Base-by-base conservation (phyloP, 2,113 vertebrate species). In the Choloepus hoffmanni region DNA sequence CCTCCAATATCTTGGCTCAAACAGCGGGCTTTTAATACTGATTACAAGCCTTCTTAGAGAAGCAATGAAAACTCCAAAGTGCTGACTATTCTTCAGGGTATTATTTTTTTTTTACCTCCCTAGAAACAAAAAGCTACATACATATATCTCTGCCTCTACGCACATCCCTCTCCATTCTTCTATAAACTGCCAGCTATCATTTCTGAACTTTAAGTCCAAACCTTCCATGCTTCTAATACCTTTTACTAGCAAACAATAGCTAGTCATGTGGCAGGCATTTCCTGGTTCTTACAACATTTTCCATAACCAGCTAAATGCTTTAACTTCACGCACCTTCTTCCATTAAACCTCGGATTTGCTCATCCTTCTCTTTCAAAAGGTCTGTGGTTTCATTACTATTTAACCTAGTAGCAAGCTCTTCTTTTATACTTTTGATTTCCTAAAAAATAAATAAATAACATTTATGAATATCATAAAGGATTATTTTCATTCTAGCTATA, bases 321-420 rank as follows among this genome's bases (percentile, higher is more conserved):
- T 50, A 53, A 26, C 7, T 58, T 72, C 68, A 96, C 98, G 5
- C 11, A 99, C 99, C 99, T 98, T 99, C 99, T 95, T 99, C 99
- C 98, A 99, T 98, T 95, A 99, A 98, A n/a, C 99, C 99, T 98
- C 97, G 98, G 97, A 99, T 99, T 98, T 99, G 99, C 67, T 99
- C 99, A 95, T 99, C 99, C 97, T 99, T 99, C 95, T 99, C 99
- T 98, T 98, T 99, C 98, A 99, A 98, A 88, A 99, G 97, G 95
- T 99, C 99, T 79, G 99, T 96, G 23, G 99, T 99, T 98, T 99
- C 99, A 85, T 98, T 99, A 50, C 99, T 98, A 91, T 99, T 99
- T 81, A 99, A 98, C 93, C 99, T 98, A 53, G 98, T 99, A 28
- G 99, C 98, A 96, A 99, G 98, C 94, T 99, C 99, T 94, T 99